Base-by-base conservation (phyloP, 2,113 vertebrate species). In the Lontra canadensis region DNA sequence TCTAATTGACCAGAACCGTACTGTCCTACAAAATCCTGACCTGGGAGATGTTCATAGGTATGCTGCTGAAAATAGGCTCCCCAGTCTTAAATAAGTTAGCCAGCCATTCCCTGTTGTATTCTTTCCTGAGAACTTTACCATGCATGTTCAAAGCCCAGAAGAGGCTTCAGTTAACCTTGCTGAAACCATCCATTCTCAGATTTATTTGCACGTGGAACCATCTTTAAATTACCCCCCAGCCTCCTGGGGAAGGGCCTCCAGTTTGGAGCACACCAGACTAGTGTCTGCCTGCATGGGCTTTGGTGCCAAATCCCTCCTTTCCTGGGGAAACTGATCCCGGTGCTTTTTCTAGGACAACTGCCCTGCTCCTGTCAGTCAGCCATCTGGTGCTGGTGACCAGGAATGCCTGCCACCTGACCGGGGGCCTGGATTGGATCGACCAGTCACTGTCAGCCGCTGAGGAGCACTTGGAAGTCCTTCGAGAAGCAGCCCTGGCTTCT, bases 311-410 rank as follows among this genome's bases (percentile, higher is more conserved):
- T 80, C 20, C 4, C 31, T 90, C 39, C 18, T 49, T 86, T 91
- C 61, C n/a, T 44, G 73, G 44, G 44, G 71, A 86, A 36, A 2
- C 78, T 94, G 79, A 96, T 34, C 36, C n/a, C 61, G 34, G 44
- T 65, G 0, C 44, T 94, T 79, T 84, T 97, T 26, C 67, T 91
- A 99, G 99, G 98, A 99, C 99, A 1, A 99, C 99, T 0, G 99
- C 99, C 9, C 98, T 99, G 86, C 99, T 99, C 39, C 99, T 99
- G 2, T 99, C 99, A 0, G 99, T 99, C 97, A 99, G 99, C 97
- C 99, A 99, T 95, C 98, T 99, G 98, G 99, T 99, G 86, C 98
- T 99, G 99, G 99, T 99, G 98, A 99, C 99, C 25, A 99, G 99
- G 92, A 99, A 99, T 6, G 99, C 99, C 96, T 99, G 99, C 96